These are phyloP conservation scores for Labeo rohita DNA, from an alignment of 2,113 vertebrate species.

Conservation along the genomic window DNA sequence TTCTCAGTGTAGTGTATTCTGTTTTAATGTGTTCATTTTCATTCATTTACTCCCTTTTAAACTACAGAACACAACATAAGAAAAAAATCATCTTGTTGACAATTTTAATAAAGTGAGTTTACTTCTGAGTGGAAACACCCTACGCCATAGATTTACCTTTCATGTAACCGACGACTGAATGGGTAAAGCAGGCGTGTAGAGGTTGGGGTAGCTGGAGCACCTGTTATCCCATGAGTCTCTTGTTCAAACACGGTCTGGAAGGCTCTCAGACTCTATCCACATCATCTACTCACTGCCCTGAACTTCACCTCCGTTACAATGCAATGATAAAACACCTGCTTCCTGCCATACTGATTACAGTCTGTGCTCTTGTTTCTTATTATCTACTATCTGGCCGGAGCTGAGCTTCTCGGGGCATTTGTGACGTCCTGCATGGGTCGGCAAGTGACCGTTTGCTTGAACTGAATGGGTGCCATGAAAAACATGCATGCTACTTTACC, in stretches of 20 bases:
- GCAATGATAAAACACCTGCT: slow-evolving; percentile 73
- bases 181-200: slow-evolving; percentile 2
- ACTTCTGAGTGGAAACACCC: neutral
- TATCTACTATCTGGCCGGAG: slow-evolving; percentile 65
- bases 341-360: slow-evolving; percentile 78
- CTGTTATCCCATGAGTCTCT: slow-evolving; percentile 65
- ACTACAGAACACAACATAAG: neutral
- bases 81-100: neutral
- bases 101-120: neutral
- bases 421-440: slow-evolving; percentile 25
- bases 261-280: slow-evolving; percentile 55
- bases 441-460: slow-evolving; percentile 46
- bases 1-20: neutral
- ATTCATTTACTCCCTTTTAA: neutral
- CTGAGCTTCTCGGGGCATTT: slow-evolving; percentile 23
- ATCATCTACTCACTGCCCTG: slow-evolving; percentile 65
- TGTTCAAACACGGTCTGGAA: slow-evolving; percentile 38
- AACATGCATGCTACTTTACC: neutral
- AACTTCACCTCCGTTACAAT: slow-evolving; percentile 67
- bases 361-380: slow-evolving; percentile 52
- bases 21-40: neutral
- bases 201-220: slow-evolving; percentile 59
- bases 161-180: neutral
- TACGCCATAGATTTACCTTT: neutral
- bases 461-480: slow-evolving; percentile 54